Evolutionary conservation across 2,113 vertebrate species (phyloP).

Genomic region (Gasterosteus aculeatus): DNA sequence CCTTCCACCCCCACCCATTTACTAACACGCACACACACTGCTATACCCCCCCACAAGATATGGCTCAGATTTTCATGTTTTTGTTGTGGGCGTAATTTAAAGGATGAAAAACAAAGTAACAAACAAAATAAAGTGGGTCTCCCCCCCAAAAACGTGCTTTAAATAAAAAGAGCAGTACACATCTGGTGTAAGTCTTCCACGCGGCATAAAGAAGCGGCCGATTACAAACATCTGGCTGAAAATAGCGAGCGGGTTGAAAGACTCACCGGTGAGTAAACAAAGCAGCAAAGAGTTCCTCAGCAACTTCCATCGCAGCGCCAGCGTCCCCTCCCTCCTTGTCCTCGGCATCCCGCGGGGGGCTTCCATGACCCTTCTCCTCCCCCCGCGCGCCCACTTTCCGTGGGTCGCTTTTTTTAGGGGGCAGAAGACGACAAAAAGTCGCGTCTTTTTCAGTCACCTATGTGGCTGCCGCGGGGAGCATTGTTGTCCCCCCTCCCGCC

Average conservation of each 20-base stretch:
- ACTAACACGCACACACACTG: not conserved
- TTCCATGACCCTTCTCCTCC: conserved; percentile 47
- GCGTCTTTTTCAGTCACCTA: conserved; percentile 37
- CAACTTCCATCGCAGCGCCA: conserved; percentile 59
- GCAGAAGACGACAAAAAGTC: not conserved
- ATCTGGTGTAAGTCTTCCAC: not conserved
- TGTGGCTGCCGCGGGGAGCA: conserved; percentile 7
- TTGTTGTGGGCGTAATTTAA: not conserved
- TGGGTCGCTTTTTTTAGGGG: not conserved
- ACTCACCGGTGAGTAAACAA: conserved; percentile 76
- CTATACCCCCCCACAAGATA: not conserved
- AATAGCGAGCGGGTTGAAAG: not conserved
- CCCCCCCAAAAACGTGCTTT: too few species aligned
- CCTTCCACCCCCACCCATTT: conserved; percentile 19
- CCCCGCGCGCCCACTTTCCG: not conserved
- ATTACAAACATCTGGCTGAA: not conserved
- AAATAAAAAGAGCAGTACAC: not conserved
- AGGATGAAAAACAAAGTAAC: too few species aligned
- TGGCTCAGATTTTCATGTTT: not conserved
- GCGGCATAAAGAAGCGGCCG: not conserved
- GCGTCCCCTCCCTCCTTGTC: conserved; percentile 18
- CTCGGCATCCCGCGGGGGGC: conserved; percentile 28
- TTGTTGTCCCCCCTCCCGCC: not conserved
- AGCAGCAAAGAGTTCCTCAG: conserved; percentile 74
- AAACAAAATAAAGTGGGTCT: not conserved